Evolutionary conservation across 2,797 vertebrate species (phyloP).

Genomic region (Malurus leucopterus): DNA sequence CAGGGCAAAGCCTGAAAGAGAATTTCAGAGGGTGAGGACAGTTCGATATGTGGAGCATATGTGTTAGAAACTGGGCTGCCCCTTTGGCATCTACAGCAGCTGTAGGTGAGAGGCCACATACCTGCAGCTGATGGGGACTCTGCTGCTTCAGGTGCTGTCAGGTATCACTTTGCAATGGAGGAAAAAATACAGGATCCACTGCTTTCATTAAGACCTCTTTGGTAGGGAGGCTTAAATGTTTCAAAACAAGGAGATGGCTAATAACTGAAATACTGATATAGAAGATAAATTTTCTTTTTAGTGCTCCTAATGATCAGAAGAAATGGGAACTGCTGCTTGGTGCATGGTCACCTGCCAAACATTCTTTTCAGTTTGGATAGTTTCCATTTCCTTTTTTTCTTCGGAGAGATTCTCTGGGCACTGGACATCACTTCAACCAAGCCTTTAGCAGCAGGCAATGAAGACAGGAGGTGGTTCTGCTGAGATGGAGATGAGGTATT

Average conservation of each 20-base stretch:
- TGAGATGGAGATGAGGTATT: neutral
- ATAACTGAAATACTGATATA: neutral
- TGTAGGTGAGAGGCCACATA: neutral
- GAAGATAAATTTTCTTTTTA: constrained; percentile 6
- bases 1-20: neutral
- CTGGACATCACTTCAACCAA: neutral
- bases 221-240: neutral
- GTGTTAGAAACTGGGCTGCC: neutral
- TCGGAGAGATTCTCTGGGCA: neutral
- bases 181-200: neutral
- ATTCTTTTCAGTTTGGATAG: constrained; percentile 2
- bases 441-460: neutral
- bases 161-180: neutral
- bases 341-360: neutral
- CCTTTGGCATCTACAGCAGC: neutral
- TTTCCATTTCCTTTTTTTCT: neutral
- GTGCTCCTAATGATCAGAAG: constrained; percentile 7
- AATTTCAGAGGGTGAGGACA: neutral
- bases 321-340: constrained; percentile 18
- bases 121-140: neutral
- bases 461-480: neutral
- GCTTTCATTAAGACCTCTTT: neutral
- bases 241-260: constrained; percentile 5
- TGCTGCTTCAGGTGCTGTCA: neutral
- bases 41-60: fast-evolving